Conservation (phyloP, 2,113 vertebrate species). For the Ophiodon elongatus region DNA sequence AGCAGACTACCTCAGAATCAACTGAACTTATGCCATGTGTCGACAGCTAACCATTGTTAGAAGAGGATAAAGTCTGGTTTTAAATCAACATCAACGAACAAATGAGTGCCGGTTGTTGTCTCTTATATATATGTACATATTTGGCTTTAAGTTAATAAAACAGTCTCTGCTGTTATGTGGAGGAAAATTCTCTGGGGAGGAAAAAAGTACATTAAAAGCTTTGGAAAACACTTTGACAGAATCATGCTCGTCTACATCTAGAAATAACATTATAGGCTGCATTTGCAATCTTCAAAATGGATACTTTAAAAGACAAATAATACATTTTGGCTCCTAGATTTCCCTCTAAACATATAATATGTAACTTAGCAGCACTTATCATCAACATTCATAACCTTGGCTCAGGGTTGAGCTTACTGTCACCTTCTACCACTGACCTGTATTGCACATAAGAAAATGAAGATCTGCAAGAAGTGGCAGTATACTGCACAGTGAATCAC, state of each 20-base stretch:
- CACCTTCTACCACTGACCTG: conserved; percentile 43
- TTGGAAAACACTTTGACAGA: conserved; percentile 71
- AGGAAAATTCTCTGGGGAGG: conserved; percentile 23
- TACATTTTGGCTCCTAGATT: conserved; percentile 77
- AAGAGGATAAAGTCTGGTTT: conserved; percentile 49
- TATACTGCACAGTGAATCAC: conserved; percentile 51
- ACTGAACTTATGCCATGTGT: conserved; percentile 26
- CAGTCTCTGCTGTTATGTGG: conserved; percentile 38
- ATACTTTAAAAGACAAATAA: conserved; percentile 74
- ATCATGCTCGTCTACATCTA: conserved; percentile 69
- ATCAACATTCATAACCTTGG: conserved; percentile 69
- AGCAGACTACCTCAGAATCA: conserved; percentile 45
- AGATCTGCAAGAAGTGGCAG: conserved; percentile 52
- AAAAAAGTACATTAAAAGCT: conserved; percentile 63
- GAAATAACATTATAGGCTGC: conserved; percentile 63
- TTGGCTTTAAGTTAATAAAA: conserved; percentile 66
- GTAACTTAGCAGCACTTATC: conserved; percentile 81
- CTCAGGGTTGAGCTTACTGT: conserved; percentile 54
- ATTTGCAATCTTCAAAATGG: conserved; percentile 59
- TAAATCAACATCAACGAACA: conserved; percentile 42
- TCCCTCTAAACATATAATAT: conserved; percentile 70
- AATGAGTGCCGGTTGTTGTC: conserved; percentile 32
- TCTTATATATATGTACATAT: conserved; percentile 62
- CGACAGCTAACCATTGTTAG: conserved; percentile 34
- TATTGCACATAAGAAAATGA: conserved; percentile 76